Percentiles rank a stretch among this genome's conserved stretches.
These are phyloP conservation scores for Peromyscus nudipes DNA, from an alignment of 2,797 vertebrate species.

Conservation along the genomic window DNA sequence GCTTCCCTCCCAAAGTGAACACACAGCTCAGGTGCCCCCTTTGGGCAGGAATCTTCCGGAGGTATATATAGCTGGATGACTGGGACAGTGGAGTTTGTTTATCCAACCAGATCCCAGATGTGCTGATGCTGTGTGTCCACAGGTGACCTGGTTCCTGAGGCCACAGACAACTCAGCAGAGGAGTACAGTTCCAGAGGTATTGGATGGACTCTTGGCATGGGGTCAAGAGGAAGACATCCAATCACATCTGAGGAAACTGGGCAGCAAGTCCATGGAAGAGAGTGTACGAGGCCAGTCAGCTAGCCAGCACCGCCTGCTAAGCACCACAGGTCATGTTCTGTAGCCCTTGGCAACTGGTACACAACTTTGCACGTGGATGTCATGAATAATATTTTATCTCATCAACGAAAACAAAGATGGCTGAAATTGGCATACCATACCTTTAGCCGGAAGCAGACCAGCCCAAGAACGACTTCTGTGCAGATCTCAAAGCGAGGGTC, in stretches of 20 bases:
- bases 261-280: not conserved
- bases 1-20: not conserved
- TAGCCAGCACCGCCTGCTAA: not conserved
- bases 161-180: not conserved
- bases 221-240: not conserved
- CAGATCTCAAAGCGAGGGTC: constrained; percentile 96
- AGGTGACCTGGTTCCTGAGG: not conserved
- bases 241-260: accelerated
- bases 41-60: not conserved
- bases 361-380: accelerated
- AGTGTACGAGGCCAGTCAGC: accelerated
- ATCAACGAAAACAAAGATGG: not conserved
- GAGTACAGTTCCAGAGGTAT: not conserved
- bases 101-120: not conserved
- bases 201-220: not conserved
- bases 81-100: not conserved
- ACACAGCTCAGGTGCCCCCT: not conserved
- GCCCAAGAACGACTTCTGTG: constrained; percentile 94
- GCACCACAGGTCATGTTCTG: not conserved
- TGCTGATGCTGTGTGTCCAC: not conserved
- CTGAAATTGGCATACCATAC: constrained; percentile 84
- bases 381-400: accelerated
- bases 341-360: not conserved
- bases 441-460: constrained; percentile 98
- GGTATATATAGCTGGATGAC: not conserved